Conservation (phyloP, 1,140 invertebrate genomes). For the Lordiphosa mommai region DNA sequence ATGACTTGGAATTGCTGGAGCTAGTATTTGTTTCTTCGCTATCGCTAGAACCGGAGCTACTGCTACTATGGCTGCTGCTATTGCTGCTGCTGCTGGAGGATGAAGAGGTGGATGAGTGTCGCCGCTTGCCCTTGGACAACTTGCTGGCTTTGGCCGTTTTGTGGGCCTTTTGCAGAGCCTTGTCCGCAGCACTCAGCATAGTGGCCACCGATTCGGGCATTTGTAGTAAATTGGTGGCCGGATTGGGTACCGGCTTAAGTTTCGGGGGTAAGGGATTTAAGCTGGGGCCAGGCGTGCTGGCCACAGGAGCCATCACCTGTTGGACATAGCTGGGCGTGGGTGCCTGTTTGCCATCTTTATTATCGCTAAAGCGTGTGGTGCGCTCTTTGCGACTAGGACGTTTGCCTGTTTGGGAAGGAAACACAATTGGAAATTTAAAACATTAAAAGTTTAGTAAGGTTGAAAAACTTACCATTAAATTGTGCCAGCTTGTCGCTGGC, state of each 20-base stretch:
- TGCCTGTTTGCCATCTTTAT: slow-evolving; percentile 63
- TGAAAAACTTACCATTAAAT: slow-evolving; percentile 65
- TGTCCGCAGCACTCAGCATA: slow-evolving; percentile 56
- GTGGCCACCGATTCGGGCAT: slow-evolving; percentile 57
- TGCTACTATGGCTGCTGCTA: slow-evolving; percentile 11
- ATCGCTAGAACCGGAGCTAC: slow-evolving; percentile 29
- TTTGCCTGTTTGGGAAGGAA: slow-evolving; percentile 38
- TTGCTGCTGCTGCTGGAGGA: slow-evolving; percentile 40
- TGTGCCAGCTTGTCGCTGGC: slow-evolving; percentile 52
- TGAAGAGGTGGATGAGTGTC: slow-evolving; percentile 39
- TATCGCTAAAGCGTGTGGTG: slow-evolving; percentile 74
- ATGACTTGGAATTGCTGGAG: slow-evolving; percentile 40
- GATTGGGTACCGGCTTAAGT: slow-evolving; percentile 56
- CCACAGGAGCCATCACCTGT: slow-evolving; percentile 40
- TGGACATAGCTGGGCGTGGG: slow-evolving; percentile 36
- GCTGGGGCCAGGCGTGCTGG: slow-evolving; percentile 2
- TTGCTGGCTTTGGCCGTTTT: slow-evolving; percentile 43
- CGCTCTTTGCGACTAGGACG: slow-evolving; percentile 64
- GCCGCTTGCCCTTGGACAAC: slow-evolving; percentile 28
- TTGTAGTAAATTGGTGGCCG: slow-evolving; percentile 57
- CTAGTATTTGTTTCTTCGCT: slow-evolving; percentile 24
- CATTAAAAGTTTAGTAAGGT: too few relatives aligned
- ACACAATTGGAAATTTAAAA: not conserved
- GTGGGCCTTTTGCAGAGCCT: slow-evolving; percentile 50
- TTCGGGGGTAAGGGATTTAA: slow-evolving; percentile 13